Percentiles rank a stretch among this genome's conserved stretches.
These are phyloP conservation scores for Mormyrops boulengeri DNA, from an alignment of 2,797 vertebrate species.

Conservation along the genomic window DNA sequence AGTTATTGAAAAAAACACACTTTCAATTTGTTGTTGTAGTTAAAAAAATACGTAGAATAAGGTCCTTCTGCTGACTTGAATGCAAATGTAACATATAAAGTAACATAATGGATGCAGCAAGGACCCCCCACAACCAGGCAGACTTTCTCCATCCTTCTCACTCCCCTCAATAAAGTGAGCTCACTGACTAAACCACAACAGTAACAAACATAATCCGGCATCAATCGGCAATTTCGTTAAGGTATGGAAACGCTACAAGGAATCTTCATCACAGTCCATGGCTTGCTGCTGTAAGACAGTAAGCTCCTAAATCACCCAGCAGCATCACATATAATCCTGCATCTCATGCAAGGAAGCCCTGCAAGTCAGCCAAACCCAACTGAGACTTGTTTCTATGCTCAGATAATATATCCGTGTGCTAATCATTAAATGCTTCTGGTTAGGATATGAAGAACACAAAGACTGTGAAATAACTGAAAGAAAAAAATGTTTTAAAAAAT, in stretches of 20 bases:
- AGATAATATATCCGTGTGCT: not conserved
- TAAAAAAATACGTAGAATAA: not conserved
- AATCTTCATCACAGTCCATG: not conserved
- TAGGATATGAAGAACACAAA: not conserved
- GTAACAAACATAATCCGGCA: not conserved
- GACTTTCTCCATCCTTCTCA: not conserved
- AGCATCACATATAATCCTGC: not conserved
- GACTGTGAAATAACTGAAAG: not conserved
- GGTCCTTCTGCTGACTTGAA: not conserved
- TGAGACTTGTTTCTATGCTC: not conserved
- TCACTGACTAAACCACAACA: not conserved
- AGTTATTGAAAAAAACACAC: not conserved
- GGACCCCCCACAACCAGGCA: not conserved
- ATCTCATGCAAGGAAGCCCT: not conserved
- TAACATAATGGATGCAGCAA: not conserved
- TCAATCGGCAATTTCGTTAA: not conserved
- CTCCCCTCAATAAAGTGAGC: not conserved
- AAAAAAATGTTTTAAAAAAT: not conserved
- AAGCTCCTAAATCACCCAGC: not conserved
- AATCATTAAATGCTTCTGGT: not conserved
- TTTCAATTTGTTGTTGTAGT: not conserved
- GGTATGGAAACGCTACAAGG: not conserved
- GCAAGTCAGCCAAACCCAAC: not conserved
- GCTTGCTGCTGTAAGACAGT: not conserved
- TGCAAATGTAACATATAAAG: not conserved